Base-by-base conservation (phyloP, 2,113 vertebrate species). In the Poeciliopsis prolifica region DNA sequence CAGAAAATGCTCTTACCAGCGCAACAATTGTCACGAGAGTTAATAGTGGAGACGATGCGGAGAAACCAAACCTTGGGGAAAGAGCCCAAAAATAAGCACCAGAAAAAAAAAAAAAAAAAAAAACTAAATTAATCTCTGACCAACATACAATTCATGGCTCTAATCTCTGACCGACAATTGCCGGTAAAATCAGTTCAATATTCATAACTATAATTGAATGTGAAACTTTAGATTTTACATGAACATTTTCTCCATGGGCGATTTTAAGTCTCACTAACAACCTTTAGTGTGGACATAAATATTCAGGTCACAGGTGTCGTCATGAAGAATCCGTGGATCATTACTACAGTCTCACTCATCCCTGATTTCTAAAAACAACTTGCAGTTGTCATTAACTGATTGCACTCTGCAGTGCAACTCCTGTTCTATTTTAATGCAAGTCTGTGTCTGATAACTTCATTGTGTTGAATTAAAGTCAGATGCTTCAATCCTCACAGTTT, bases 321-420 rank as follows among this genome's bases (percentile, higher is more conserved):
- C 54, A 1, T 63, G 71, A 8, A 75, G 42, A 71, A 71, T 84
- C 69, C 61, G 37, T 44, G 14, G 13, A 65, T 65, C 30, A 35
- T 61, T 70, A 29, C 61, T 65, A 29, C 65, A 40, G 40, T 51
- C 67, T 68, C 33, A 26, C 14, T 75, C 54, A 66, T 68, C 63
- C 65, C 62, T 61, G 80, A 80, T 77, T 33, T 74, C 26, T 30
- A 10, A 44, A 40, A 65, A 40, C 31, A 7, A 48, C 67, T 42
- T 54, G 77, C 88, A 87, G 87, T 83, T 88, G 90, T 83, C 72
- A 14, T 1, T 4, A n/a, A 19, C 66, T 66, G 85, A 86, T 91
- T 92, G 80, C 89, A 82, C 76, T 0, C 51, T 0, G 70, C 86
- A 1, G 61, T 76, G 89, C 79, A 91, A 92, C 80, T 30, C 65